Percentiles rank a stretch among this genome's conserved stretches.
Conservation (phyloP, 1,140 invertebrate genomes). For the Brachionus paranguensis region DNA sequence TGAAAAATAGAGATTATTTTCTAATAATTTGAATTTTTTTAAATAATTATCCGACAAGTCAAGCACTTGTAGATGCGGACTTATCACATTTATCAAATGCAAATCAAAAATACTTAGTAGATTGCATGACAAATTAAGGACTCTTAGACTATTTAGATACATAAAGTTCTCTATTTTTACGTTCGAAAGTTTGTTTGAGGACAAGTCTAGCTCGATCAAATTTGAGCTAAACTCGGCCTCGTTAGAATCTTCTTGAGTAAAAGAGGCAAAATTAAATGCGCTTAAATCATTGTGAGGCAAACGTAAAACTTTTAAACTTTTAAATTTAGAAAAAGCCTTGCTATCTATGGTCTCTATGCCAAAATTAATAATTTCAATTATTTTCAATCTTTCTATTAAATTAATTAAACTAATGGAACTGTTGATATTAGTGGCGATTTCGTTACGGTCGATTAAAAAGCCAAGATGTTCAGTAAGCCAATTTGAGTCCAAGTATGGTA, state of each 20-base stretch:
- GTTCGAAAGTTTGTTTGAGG: neutral
- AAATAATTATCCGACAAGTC: slow-evolving; percentile 25
- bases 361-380: neutral
- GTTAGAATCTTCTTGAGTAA: neutral
- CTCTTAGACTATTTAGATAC: slow-evolving; percentile 11
- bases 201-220: neutral
- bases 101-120: neutral
- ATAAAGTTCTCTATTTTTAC: slow-evolving; percentile 7
- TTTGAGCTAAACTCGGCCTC: neutral
- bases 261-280: neutral
- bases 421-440: neutral
- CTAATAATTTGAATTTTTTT: neutral
- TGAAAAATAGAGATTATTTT: slow-evolving; percentile 7
- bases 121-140: neutral
- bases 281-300: neutral
- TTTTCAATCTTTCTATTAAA: neutral
- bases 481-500: neutral
- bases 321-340: neutral
- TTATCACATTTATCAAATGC: neutral
- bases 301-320: neutral
- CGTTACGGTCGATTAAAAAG: neutral
- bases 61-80: slow-evolving; percentile 4
- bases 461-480: neutral
- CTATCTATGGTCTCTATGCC: neutral
- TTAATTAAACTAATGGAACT: neutral